phyloP scores from a whole-genome alignment of 2,113 vertebrate genomes.

The Ptilorrhoa leucosticta region DNA sequence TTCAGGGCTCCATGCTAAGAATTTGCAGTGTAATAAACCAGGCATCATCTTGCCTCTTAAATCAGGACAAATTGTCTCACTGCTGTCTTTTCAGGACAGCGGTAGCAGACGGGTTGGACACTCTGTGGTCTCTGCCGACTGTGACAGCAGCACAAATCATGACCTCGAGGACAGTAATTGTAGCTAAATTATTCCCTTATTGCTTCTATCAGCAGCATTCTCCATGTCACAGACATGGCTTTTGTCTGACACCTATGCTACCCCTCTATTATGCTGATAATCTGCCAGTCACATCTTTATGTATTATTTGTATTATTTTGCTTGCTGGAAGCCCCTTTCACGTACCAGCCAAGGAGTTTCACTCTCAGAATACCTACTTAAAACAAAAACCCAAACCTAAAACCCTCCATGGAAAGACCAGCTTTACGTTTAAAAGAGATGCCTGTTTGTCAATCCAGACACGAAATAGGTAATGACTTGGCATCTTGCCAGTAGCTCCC shows the following conservation, averaged over 20 bases:
- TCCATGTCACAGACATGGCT: not conserved
- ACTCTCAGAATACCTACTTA: not conserved
- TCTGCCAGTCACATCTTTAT: not conserved
- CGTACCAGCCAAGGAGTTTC: not conserved
- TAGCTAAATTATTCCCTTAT: not conserved
- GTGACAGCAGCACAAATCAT: not conserved
- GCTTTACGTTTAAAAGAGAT: not conserved
- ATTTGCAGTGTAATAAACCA: not conserved
- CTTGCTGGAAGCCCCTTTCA: not conserved
- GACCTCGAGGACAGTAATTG: not conserved
- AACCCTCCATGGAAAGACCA: not conserved
- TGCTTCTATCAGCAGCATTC: not conserved
- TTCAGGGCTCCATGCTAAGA: not conserved
- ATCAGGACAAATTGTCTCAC: not conserved
- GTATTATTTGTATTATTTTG: not conserved
- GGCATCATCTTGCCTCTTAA: not conserved
- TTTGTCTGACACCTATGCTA: not conserved
- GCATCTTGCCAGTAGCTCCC: not conserved
- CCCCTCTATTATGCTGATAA: not conserved
- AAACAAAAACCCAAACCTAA: not conserved
- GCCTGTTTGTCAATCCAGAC: not conserved
- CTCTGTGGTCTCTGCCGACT: not conserved
- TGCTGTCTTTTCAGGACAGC: not conserved
- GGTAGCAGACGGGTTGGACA: not conserved
- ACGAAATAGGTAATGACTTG: not conserved